Percentiles rank a stretch among this genome's conserved stretches.
phyloP scores from a whole-genome alignment of 2,113 vertebrate genomes.

The Gobiocypris rarus region DNA sequence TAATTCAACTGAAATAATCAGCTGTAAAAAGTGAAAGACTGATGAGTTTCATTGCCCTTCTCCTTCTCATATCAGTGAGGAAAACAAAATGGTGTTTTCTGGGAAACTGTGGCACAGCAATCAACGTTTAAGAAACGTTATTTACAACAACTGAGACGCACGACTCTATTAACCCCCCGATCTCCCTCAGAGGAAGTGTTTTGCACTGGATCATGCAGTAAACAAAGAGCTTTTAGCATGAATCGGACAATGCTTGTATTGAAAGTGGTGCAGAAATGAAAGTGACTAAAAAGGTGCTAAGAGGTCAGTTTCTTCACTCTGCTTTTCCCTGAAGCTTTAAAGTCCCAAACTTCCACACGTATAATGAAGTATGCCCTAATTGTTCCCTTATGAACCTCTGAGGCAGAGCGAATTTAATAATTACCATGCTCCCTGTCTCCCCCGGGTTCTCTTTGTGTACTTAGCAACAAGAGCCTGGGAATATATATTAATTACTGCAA shows the following conservation, averaged over 20 bases:
- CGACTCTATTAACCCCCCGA: neutral
- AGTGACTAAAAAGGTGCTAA: conserved; percentile 3
- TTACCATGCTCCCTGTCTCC: conserved; percentile 19
- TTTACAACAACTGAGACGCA: neutral
- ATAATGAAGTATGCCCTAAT: conserved; percentile 23
- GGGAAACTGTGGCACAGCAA: neutral
- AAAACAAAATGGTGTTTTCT: neutral
- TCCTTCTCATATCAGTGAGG: neutral
- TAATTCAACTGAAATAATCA: neutral
- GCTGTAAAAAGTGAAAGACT: neutral
- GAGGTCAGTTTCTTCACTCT: conserved; percentile 4
- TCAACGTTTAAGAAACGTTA: neutral
- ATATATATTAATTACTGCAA: conserved; percentile 18
- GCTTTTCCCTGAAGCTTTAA: conserved; percentile 2
- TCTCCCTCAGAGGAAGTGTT: neutral
- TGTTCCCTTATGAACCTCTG: conserved; percentile 14
- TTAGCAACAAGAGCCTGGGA: conserved; percentile 37
- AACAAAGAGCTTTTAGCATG: neutral
- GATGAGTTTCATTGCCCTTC: neutral
- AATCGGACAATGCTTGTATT: too few species aligned
- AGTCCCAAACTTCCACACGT: conserved; percentile 31
- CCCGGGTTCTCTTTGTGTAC: conserved; percentile 20
- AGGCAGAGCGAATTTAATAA: conserved; percentile 35
- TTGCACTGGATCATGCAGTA: neutral
- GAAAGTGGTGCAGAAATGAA: neutral